Percentiles rank a stretch among this genome's conserved stretches.
Conservation (phyloP, 2,797 vertebrate species). For the Tangara arthus region DNA sequence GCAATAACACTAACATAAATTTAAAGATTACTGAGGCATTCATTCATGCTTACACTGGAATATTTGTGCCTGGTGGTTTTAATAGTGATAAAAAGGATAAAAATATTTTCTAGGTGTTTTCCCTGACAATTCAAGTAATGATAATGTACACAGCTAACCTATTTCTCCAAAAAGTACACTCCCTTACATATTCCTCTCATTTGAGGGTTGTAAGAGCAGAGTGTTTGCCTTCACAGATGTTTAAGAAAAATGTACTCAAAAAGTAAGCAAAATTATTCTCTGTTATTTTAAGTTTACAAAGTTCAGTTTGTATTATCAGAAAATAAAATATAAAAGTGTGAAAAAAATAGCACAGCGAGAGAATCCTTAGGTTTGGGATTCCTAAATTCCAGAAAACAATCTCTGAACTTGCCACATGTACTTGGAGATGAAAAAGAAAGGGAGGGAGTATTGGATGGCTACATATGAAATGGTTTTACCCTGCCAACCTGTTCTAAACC, state of each 20-base stretch:
- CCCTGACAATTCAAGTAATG: not conserved
- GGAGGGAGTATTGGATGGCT: not conserved
- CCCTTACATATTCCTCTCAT: not conserved
- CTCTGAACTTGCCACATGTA: not conserved
- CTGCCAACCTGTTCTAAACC: constrained; percentile 6
- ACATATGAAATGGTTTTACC: not conserved
- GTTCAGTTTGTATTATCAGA: not conserved
- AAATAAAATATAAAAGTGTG: not conserved
- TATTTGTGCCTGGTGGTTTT: not conserved
- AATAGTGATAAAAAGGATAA: not conserved
- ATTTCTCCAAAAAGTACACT: not conserved
- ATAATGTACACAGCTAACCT: not conserved
- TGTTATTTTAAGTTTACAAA: not conserved
- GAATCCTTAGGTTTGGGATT: not conserved
- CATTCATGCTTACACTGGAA: not conserved
- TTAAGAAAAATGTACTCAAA: not conserved
- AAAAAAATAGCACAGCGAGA: not conserved
- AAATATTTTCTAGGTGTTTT: not conserved
- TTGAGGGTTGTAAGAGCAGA: not conserved
- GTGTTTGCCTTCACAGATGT: not conserved
- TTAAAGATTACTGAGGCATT: not conserved
- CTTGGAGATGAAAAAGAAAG: not conserved
- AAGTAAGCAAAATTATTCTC: not conserved
- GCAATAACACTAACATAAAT: not conserved
- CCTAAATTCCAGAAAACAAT: not conserved